Evolutionary conservation across 1,140 invertebrate genomes (phyloP), one percentile per base, ranked within the genome.

Genomic region (Drosophila erecta): DNA sequence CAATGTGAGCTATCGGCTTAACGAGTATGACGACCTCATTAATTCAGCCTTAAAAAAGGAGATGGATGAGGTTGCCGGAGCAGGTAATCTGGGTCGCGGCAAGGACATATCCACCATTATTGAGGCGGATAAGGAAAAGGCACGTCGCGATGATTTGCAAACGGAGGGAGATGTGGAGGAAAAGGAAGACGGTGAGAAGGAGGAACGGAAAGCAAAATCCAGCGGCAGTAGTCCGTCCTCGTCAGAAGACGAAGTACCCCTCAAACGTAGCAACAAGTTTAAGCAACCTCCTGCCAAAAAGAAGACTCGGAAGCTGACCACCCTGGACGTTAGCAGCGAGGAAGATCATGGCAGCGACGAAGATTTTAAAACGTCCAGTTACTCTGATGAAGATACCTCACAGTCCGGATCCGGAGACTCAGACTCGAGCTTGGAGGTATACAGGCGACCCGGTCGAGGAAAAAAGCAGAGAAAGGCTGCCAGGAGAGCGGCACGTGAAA

Each of bases 11-110:
- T 97, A 98, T 80, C 94, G 95, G 54, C 96, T 98, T 74, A 97
- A 97, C 87, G 97, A 98, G 90, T 99, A 97, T 92, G 98, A 99
- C 92, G 96, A 98, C 15, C 94, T 99, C 78, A 99, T 99, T 47
- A 97, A 97, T 87, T 97, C 96, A 49, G 98, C 98, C 12, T 96
- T 98, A 58, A 95, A 97, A 92, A 95, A 96, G 60, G 96, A 96
- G 83, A 94, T 96, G 69, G 95, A 96, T 38, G 95, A 95, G 8
- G 95, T 95, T 3, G 95, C 95, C 24, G 95, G 95, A 17, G 95
- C 96, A 3, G 96, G 96, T 0, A 96, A 96, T 92, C 95, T 96
- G 75, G 96, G 96, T 5, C 93, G 96, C 37, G 97, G 97, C 0
- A 98, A 98, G 92, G 97, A 98, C 89, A 98, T 98, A 60, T 95